Conservation (phyloP, 2,888 invertebrate genomes). For the Ophion slaviceki region DNA sequence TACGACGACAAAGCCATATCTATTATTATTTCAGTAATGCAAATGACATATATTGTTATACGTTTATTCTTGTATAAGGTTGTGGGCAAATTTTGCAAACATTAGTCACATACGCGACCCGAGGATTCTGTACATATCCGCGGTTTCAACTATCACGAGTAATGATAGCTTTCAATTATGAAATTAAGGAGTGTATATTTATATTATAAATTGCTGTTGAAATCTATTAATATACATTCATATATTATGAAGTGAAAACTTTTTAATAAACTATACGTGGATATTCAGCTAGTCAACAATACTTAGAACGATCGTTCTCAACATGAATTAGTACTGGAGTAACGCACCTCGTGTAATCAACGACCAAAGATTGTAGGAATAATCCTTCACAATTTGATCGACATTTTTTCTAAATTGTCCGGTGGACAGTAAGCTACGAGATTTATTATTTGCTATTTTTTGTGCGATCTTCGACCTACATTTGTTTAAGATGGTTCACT, state of each 20-base stretch:
- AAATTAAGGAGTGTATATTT: constrained; percentile 40
- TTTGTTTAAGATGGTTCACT: background rate
- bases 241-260: constrained; percentile 54
- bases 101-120: constrained; percentile 52
- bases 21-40: constrained; percentile 26
- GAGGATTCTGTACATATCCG: constrained; percentile 47
- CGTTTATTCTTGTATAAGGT: constrained; percentile 40
- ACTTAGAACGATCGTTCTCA: constrained; percentile 39
- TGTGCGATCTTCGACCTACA: background rate
- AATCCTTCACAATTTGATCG: background rate
- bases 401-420: background rate
- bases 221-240: constrained; percentile 55
- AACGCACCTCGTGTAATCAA: constrained; percentile 10
- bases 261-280: constrained; percentile 65
- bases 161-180: constrained; percentile 24
- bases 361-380: background rate
- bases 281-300: constrained; percentile 59
- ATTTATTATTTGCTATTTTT: background rate
- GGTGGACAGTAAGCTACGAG: background rate
- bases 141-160: constrained; percentile 33
- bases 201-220: constrained; percentile 65
- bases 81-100: constrained; percentile 52
- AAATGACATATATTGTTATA: constrained; percentile 1
- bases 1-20: constrained; percentile 24
- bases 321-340: constrained; percentile 20